Percentiles rank a stretch among this genome's conserved stretches.
phyloP scores from a whole-genome alignment of 1,140 invertebrate genomes.

The Macrocentrus cingulum region DNA sequence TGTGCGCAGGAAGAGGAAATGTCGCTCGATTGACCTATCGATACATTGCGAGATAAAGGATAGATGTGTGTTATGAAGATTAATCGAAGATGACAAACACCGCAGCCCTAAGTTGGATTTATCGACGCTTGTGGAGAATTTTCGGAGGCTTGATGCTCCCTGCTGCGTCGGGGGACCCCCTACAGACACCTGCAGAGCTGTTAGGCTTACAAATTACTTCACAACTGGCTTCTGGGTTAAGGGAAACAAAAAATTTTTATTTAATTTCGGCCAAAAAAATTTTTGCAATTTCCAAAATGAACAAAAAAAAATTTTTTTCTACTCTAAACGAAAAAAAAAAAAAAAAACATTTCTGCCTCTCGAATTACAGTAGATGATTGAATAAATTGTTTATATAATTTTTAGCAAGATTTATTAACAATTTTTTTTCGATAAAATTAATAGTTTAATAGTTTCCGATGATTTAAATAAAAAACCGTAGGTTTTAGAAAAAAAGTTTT shows the following conservation, averaged over 20 bases:
- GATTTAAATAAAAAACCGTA: too few relatives aligned
- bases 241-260: neutral
- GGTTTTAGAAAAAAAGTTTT: too few relatives aligned
- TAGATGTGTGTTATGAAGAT: neutral
- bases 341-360: too few relatives aligned
- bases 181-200: neutral
- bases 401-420: too few relatives aligned
- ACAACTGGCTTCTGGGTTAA: neutral
- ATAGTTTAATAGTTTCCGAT: too few relatives aligned
- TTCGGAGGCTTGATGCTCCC: neutral
- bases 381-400: too few relatives aligned
- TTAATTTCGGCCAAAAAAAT: too few relatives aligned
- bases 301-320: too few relatives aligned
- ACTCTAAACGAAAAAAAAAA: too few relatives aligned
- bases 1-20: constrained; percentile 13
- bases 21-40: constrained; percentile 11
- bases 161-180: constrained; percentile 6
- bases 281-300: too few relatives aligned
- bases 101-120: neutral
- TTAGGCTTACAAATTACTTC: constrained; percentile 15
- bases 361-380: too few relatives aligned
- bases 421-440: too few relatives aligned
- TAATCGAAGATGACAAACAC: neutral
- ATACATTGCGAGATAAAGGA: neutral
- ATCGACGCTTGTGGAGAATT: neutral